Conservation (phyloP, 2,113 vertebrate genomes). For the Turdus rufiventris region DNA sequence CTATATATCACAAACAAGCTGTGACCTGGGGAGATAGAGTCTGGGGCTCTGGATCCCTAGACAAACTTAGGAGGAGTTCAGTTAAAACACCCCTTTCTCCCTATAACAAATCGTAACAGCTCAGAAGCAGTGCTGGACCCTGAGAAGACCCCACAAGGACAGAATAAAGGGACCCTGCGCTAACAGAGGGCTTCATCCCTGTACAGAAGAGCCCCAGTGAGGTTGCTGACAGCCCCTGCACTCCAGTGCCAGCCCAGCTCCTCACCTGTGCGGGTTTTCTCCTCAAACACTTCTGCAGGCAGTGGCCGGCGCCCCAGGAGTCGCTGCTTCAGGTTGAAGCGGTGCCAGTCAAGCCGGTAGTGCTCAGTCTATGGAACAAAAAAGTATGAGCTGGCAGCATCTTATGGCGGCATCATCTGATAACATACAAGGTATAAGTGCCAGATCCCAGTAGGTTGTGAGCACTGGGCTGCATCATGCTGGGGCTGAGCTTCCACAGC, state of each 20-base stretch:
- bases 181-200: not conserved
- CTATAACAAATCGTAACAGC: not conserved
- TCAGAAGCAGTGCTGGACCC: not conserved
- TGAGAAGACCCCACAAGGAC: not conserved
- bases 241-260: fast-evolving
- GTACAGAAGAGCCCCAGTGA: not conserved
- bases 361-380: conserved; percentile 82
- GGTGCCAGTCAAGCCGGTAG: conserved; percentile 95
- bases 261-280: conserved; percentile 77
- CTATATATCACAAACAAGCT: not conserved
- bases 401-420: no score
- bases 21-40: not conserved
- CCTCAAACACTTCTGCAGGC: conserved; percentile 86
- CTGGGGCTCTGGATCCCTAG: not conserved
- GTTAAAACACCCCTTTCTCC: not conserved
- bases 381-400: not conserved
- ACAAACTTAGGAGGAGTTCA: not conserved
- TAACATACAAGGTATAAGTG: fast-evolving
- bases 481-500: not conserved
- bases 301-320: conserved; percentile 69
- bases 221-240: fast-evolving
- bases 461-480: fast-evolving
- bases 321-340: conserved; percentile 90
- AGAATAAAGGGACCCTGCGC: not conserved
- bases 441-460: fast-evolving